Base-by-base conservation (phyloP, 2,797 vertebrate species). In the Dromococcyx pavoninus region DNA sequence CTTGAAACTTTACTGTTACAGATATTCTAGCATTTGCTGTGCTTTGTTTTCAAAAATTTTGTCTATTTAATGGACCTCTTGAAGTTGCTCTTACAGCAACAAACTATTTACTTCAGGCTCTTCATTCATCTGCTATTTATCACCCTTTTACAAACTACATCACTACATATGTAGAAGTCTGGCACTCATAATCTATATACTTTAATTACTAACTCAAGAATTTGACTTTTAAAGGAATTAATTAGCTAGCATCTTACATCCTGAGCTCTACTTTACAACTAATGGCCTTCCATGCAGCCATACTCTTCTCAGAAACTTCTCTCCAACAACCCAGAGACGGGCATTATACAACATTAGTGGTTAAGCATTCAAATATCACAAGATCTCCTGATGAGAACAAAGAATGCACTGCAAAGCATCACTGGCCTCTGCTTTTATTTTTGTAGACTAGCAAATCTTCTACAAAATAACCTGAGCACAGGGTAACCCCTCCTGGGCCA, bases 261-360 rank as follows among this genome's bases (percentile, higher is more conserved):
- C 16, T 32, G 51, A 67, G 46, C 48, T 86, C 39, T 35, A 16
- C 12, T 11, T 37, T 39, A 44, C 14, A 48, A 8, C 12, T 76
- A 4, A 11, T 13, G 32, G 19, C 56, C 46, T 84, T 25, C 73
- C 58, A 58, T n/a, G 60, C 48, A 83, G 43, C 33, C 39, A 72
- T 7, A 13, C 8, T 1, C 1, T 33, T 57, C 70, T 75, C 51
- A n/a, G 61, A 77, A 86, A 21, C 19, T 70, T 78, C 22, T 27
- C 37, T 32, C 57, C 41, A 9, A 11, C 32, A 60, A 30, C 53
- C 19, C 12, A 2, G 39, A 56, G 39, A 74, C 0, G 2, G 5
- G 13, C n/a, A 39, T 22, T 39, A 22, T 1, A 13, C 28, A n/a
- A 35, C 30, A 32, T 3, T 4, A 62, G 17, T 2, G 1, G 44